These are phyloP conservation scores for Drosophila rubida DNA, from an alignment of 2,888 invertebrate species.

Conservation along the genomic window DNA sequence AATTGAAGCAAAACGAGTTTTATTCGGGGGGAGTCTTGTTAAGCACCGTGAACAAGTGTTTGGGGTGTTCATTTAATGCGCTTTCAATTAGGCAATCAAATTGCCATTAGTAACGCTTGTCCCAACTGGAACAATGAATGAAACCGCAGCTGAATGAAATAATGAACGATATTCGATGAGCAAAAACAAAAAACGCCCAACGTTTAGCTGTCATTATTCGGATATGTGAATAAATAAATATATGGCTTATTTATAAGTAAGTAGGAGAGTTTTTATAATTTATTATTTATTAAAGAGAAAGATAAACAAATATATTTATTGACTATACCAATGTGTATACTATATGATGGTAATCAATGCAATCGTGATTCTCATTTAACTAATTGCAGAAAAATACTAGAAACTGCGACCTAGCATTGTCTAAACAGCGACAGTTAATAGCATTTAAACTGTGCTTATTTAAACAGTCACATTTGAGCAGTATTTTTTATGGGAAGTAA, in stretches of 20 bases:
- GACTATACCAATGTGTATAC: no score
- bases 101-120: constrained; percentile 55
- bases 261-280: not conserved
- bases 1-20: constrained; percentile 54
- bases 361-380: no score
- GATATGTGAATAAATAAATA: not conserved
- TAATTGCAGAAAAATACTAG: no score
- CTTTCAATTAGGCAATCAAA: constrained; percentile 65
- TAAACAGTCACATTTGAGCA: not conserved
- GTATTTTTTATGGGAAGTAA: constrained; percentile 1
- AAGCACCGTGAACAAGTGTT: constrained; percentile 25
- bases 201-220: not conserved
- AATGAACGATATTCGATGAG: constrained; percentile 25
- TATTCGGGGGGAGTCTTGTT: constrained; percentile 12
- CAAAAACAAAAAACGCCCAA: not conserved
- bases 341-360: no score
- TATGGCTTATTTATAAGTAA: not conserved
- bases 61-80: constrained; percentile 37
- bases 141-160: constrained; percentile 3
- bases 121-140: constrained; percentile 33
- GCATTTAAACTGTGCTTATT: not conserved
- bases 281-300: no score
- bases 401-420: no score
- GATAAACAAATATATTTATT: no score
- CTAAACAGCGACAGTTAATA: no score